Evolutionary conservation across 2,888 invertebrate species (phyloP).

Genomic region (Mesochorus sp.): DNA sequence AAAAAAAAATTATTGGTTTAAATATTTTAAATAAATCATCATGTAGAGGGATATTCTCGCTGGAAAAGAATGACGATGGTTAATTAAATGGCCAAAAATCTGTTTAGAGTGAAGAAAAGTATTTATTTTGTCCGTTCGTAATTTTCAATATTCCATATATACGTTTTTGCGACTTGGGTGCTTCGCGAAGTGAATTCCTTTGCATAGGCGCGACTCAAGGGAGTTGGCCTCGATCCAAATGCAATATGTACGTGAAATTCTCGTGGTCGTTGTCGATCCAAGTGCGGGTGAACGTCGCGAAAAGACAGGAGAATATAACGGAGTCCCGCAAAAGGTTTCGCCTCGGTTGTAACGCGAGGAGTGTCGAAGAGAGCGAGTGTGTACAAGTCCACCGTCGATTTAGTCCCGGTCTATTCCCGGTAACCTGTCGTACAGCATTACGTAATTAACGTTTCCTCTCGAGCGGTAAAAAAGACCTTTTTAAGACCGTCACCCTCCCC

Average conservation of each 20-base stretch:
- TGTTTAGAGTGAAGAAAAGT: neutral
- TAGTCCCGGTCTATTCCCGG: slow-evolving; percentile 7
- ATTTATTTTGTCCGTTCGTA: neutral
- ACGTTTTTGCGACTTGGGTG: slow-evolving; percentile 15
- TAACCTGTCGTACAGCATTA: slow-evolving; percentile 13
- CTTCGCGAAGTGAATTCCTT: slow-evolving; percentile 32
- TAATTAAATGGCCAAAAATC: too few relatives aligned
- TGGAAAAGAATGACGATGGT: too few relatives aligned
- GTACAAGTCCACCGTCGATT: neutral
- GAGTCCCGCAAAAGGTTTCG: neutral
- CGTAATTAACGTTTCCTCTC: slow-evolving; percentile 46
- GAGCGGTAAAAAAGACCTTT: slow-evolving; percentile 35
- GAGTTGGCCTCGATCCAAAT: slow-evolving; percentile 37
- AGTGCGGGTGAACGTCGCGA: neutral
- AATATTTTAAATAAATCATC: too few relatives aligned
- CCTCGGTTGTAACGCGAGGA: neutral
- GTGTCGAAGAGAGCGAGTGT: slow-evolving; percentile 17
- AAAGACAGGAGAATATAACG: slow-evolving; percentile 2
- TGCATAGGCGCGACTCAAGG: slow-evolving; percentile 18
- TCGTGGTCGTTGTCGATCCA: slow-evolving; percentile 16
- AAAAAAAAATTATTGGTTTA: too few relatives aligned
- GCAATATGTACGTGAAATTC: neutral
- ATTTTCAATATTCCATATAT: neutral
- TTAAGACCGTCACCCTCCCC: slow-evolving; percentile 7
- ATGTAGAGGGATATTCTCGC: too few relatives aligned